Conservation (phyloP, 2,113 vertebrate species). For the Bubo bubo region DNA sequence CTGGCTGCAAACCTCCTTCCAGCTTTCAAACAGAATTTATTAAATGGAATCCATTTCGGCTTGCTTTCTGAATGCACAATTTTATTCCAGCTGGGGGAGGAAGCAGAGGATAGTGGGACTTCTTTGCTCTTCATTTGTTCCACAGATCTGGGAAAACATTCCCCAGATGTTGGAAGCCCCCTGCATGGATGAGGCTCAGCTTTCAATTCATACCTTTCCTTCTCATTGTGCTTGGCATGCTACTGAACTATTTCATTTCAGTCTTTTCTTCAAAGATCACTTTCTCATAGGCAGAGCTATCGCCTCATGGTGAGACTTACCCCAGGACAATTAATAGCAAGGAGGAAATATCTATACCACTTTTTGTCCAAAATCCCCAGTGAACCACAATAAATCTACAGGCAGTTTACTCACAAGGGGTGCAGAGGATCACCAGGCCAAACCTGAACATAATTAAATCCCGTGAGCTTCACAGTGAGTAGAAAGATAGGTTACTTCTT, state of each 20-base stretch:
- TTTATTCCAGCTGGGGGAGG: background rate
- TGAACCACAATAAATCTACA: background rate
- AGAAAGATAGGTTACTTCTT: background rate
- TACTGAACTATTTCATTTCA: background rate
- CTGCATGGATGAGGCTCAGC: background rate
- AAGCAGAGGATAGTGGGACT: background rate
- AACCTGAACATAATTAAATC: background rate
- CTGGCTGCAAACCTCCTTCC: constrained; percentile 28
- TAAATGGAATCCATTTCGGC: background rate
- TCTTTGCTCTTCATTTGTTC: background rate
- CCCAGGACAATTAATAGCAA: background rate
- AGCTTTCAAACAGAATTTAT: constrained; percentile 56
- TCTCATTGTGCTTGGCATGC: background rate
- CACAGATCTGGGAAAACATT: background rate
- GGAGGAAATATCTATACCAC: background rate
- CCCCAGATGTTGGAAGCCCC: background rate
- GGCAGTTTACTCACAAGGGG: background rate
- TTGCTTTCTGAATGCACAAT: background rate
- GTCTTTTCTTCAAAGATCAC: background rate
- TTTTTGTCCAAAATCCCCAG: background rate
- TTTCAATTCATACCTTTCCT: background rate
- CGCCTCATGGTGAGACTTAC: background rate
- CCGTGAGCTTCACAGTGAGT: background rate
- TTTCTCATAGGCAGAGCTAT: background rate
- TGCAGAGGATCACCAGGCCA: background rate